Percentiles rank a stretch among this genome's conserved stretches.
Conservation (phyloP, 2,888 invertebrate genomes). For the Nephrocerus scutellatus region DNA sequence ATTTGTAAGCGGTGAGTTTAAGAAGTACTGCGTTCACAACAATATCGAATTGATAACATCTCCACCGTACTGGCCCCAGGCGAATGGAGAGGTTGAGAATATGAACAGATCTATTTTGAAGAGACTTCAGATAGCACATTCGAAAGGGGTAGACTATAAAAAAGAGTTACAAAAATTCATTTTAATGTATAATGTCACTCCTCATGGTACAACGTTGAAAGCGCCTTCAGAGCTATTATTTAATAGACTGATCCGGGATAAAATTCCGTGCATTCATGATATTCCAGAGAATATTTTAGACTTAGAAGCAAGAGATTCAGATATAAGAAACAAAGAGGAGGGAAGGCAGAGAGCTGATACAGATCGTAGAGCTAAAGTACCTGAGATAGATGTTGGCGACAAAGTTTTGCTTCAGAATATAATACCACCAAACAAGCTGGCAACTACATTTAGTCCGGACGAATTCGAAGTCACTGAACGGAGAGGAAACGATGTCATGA, state of each 20-base stretch:
- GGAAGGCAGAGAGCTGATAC: constrained; percentile 9
- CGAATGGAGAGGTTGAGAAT: constrained; percentile 16
- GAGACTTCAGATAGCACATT: constrained; percentile 14
- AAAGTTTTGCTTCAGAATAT: constrained; percentile 11
- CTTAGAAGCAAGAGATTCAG: constrained; percentile 11
- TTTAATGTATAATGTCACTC: constrained; percentile 21
- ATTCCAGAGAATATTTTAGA: constrained; percentile 7
- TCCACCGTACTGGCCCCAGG: constrained; percentile 15
- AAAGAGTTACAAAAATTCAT: constrained; percentile 20
- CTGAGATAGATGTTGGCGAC: constrained; percentile 12
- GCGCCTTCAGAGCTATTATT: constrained; percentile 16
- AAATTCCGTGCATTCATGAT: constrained; percentile 10
- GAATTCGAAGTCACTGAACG: constrained; percentile 11
- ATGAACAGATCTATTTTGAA: constrained; percentile 15
- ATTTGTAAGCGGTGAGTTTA: constrained; percentile 16
- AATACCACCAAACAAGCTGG: constrained; percentile 11
- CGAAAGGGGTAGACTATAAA: constrained; percentile 16
- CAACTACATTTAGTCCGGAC: constrained; percentile 9
- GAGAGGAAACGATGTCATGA: constrained; percentile 12
- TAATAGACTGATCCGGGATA: constrained; percentile 14
- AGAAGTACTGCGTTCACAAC: constrained; percentile 5
- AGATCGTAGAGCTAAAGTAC: constrained; percentile 4
- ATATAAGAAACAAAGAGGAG: constrained; percentile 7
- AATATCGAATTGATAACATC: constrained; percentile 13
- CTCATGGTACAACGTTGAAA: constrained; percentile 19